These are phyloP conservation scores for Sthenelais limicola DNA, from an alignment of 2,888 invertebrate species.

Conservation along the genomic window DNA sequence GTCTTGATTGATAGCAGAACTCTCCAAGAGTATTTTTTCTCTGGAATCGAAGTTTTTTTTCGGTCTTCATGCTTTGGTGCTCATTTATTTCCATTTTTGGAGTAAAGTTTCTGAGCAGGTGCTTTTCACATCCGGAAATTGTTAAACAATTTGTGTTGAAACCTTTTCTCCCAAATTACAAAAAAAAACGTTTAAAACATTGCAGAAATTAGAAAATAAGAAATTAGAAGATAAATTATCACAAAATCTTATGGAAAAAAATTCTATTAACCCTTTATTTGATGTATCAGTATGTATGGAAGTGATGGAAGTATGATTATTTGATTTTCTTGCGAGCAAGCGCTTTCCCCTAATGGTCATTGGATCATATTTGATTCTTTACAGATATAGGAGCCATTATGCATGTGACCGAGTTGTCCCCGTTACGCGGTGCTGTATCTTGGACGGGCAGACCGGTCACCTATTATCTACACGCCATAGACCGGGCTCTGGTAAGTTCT, in stretches of 20 bases:
- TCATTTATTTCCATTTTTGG: no score
- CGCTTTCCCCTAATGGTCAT: constrained; percentile 16
- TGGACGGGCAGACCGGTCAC: constrained; percentile 99
- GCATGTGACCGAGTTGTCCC: constrained; percentile 97
- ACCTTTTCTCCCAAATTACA: not conserved
- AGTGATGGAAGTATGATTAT: not conserved
- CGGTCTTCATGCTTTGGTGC: no score
- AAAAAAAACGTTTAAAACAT: not conserved
- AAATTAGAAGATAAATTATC: no score
- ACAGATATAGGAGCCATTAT: constrained; percentile 97
- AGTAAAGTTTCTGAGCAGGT: no score
- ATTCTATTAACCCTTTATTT: not conserved
- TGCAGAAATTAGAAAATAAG: not conserved
- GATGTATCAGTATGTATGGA: not conserved
- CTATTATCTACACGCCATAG: constrained; percentile 98
- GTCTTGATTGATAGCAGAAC: no score
- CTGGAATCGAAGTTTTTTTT: no score
- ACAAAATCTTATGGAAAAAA: not conserved
- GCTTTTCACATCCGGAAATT: no score
- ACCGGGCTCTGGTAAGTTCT: constrained; percentile 81
- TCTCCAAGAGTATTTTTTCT: no score
- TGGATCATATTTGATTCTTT: no score
- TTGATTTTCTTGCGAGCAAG: not conserved
- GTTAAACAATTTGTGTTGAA: no score
- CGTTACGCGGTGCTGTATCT: constrained; percentile 94